These are phyloP conservation scores for Heliocidaris tuberculata DNA, from an alignment of 35 echinoderm and acorn worm species.

Conservation along the genomic window DNA sequence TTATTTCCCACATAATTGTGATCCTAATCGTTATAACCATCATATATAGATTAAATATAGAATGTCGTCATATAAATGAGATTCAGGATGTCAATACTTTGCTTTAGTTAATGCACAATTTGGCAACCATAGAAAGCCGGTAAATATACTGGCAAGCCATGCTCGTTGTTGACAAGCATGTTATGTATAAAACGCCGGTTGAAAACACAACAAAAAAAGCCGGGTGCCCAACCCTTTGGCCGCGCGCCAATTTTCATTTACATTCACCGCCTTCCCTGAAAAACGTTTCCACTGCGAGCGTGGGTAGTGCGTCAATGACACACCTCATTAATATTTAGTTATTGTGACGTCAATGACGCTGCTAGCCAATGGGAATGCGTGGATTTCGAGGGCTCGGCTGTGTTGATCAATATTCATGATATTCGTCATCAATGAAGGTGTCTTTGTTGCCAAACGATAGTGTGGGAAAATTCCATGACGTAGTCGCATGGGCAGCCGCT, in stretches of 20 bases:
- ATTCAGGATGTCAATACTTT: too few species aligned
- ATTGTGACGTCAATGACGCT: neutral
- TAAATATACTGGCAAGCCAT: too few species aligned
- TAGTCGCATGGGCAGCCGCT: neutral
- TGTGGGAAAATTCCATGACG: conserved; percentile 27
- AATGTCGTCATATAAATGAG: too few species aligned
- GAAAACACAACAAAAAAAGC: neutral
- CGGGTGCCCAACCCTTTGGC: conserved; percentile 7
- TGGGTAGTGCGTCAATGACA: conserved; percentile 18
- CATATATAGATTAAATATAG: too few species aligned
- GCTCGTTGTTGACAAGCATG: too few species aligned
- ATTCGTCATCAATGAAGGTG: neutral
- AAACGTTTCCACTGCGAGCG: neutral
- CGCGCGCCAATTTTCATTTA: neutral
- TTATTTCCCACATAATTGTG: too few species aligned
- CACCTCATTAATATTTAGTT: neutral
- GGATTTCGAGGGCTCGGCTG: conserved; percentile 1
- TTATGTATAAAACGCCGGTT: conserved; percentile 9
- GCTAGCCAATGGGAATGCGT: neutral
- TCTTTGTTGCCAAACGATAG: neutral
- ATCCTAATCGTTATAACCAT: too few species aligned
- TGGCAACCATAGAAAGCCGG: neutral
- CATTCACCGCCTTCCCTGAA: conserved; percentile 30
- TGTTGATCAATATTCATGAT: conserved; percentile 31
- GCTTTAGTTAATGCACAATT: too few species aligned